Evolutionary conservation across 1,140 invertebrate genomes (phyloP).

Genomic region (Drosophila orena): DNA sequence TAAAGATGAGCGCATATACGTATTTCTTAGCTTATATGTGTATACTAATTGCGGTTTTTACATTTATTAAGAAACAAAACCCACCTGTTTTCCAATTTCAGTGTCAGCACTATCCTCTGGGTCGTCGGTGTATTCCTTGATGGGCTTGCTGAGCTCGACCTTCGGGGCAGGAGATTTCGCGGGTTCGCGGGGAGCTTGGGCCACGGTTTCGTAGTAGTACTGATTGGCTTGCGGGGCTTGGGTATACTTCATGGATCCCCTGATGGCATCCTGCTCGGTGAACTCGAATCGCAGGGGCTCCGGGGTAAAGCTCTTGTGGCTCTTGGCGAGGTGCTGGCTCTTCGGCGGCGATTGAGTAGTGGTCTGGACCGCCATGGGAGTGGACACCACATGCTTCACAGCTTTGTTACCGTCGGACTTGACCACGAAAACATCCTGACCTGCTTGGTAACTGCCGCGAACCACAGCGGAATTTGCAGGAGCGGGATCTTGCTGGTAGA

Average conservation of each 20-base stretch:
- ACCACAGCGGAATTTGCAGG: constrained; percentile 63
- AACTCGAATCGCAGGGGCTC: constrained; percentile 79
- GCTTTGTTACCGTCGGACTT: constrained; percentile 80
- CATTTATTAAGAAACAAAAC: background rate
- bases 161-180: constrained; percentile 9
- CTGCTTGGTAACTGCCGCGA: constrained; percentile 75
- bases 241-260: constrained; percentile 66
- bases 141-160: constrained; percentile 33
- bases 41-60: too few relatives aligned
- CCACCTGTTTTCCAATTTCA: constrained; percentile 39
- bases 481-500: constrained; percentile 75
- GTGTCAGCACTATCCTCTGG: constrained; percentile 54
- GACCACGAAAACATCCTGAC: constrained; percentile 74
- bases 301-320: constrained; percentile 53
- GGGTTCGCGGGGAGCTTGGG: constrained; percentile 34
- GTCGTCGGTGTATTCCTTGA: constrained; percentile 52
- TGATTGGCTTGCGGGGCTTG: constrained; percentile 51
- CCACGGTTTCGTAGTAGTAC: constrained; percentile 61
- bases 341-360: constrained; percentile 50
- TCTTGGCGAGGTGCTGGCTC: constrained; percentile 31
- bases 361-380: constrained; percentile 26
- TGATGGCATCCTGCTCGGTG: constrained; percentile 75
- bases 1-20: too few relatives aligned
- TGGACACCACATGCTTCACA: constrained; percentile 71
- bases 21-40: too few relatives aligned